Evolutionary conservation across 2,797 vertebrate species (phyloP), one percentile per base, ranked within the genome.

Genomic region (Intellagama lesueurii): DNA sequence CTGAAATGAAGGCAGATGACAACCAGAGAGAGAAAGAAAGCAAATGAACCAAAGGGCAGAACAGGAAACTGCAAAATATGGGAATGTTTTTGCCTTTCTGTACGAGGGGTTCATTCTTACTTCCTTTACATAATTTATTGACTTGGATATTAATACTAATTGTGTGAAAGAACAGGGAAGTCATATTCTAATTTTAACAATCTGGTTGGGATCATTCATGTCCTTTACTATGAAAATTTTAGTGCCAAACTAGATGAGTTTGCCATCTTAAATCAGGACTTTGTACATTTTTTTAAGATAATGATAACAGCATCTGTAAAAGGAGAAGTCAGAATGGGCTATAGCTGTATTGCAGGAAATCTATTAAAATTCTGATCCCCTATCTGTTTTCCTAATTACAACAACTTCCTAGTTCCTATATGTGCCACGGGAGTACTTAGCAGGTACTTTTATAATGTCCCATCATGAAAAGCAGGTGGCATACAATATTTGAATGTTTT

Each of bases 1-100:
- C 81, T 92, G 88, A 72, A 87, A 92, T 89, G 91, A 88, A 77
- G 73, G 80, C 92, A 90, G 91, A 90, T 92, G 94, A 90, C 90
- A 93, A 90, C 85, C 79, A 32, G 72, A 92, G 87, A 32, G 72
- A 92, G 87, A 1, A 0, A 30, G 26, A 22, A 24, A 47, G 60
- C 22, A 30, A 4, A n/a, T 22, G 79, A 47, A 7, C 0, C 2
- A 68, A 86, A 87, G 83, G 52, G 6, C 4, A 28, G 66, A 28
- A 56, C 70, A 78, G 78, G 88, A 93, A 94, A 86, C 70, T 84
- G 0, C 32, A 81, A 40, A 85, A 77, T 87, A 66, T 8, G 73
- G 56, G 90, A 88, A 92, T 85, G 28, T 52, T 89, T 26, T 32
- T 84, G 49, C 0, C 0, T 83, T 81, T 84, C 64, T 89, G 49